phyloP scores from a whole-genome alignment of 2,113 vertebrate genomes.

The Centropus unirufus region DNA sequence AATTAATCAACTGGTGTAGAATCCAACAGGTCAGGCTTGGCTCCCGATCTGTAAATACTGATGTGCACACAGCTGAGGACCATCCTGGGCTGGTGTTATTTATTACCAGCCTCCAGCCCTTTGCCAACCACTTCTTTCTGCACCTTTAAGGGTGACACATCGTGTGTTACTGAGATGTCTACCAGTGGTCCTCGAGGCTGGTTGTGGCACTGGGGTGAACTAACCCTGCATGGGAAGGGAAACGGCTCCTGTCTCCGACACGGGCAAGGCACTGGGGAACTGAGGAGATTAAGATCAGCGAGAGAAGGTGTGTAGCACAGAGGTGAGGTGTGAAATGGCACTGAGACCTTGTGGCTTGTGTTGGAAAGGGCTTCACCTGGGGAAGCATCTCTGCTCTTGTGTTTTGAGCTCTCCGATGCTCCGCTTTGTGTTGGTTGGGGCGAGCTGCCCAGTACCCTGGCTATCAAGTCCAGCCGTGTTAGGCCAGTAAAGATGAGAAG shows the following conservation, averaged over 20 bases:
- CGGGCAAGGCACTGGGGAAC: not conserved
- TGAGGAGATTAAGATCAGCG: not conserved
- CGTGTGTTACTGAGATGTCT: not conserved
- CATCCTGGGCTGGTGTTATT: not conserved
- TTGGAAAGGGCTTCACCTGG: not conserved
- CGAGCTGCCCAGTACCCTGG: not conserved
- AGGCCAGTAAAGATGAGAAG: not conserved
- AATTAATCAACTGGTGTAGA: conserved; percentile 31
- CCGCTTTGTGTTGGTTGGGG: not conserved
- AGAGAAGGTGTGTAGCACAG: not conserved
- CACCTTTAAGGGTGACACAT: not conserved
- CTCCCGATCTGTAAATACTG: conserved; percentile 38
- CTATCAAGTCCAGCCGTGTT: not conserved
- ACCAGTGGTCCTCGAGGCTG: not conserved
- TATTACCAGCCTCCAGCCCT: not conserved
- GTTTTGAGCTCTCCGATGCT: not conserved
- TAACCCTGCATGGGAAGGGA: not conserved
- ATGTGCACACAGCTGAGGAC: not conserved
- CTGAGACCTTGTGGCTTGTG: not conserved
- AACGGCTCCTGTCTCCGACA: not conserved
- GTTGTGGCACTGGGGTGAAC: not conserved
- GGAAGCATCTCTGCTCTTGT: not conserved
- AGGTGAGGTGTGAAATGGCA: not conserved
- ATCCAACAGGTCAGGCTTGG: not conserved
- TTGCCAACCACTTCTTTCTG: not conserved